These are phyloP conservation scores for Lutjanus erythropterus DNA, from an alignment of 2,113 vertebrate species.

Conservation along the genomic window DNA sequence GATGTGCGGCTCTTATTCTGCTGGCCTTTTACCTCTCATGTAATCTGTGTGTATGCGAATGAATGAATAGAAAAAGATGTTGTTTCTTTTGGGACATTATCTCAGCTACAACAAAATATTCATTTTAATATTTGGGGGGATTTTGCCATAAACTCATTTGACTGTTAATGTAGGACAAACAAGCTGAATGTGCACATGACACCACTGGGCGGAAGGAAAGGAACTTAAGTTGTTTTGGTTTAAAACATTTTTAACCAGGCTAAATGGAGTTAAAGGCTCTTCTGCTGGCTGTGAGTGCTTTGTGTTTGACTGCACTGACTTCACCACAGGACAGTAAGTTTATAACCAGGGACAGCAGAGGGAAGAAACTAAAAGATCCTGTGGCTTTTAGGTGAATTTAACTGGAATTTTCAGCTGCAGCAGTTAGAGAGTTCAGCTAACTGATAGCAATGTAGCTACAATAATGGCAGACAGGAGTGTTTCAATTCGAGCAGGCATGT, in stretches of 20 bases:
- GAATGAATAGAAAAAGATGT: no score
- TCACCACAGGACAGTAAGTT: slow-evolving; percentile 27
- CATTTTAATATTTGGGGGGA: neutral
- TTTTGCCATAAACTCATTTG: neutral
- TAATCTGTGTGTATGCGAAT: slow-evolving; percentile 6
- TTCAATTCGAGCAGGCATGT: no score
- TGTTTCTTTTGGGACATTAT: neutral
- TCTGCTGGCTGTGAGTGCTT: neutral
- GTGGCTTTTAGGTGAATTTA: no score
- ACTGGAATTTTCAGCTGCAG: no score
- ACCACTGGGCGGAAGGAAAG: slow-evolving; percentile 7
- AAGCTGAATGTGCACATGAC: slow-evolving; percentile 6
- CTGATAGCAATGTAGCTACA: no score
- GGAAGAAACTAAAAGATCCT: neutral
- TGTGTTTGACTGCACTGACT: slow-evolving; percentile 3
- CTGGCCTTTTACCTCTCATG: neutral
- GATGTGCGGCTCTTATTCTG: slow-evolving; percentile 1
- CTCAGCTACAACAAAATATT: neutral
- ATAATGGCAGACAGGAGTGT: no score
- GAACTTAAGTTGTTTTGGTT: slow-evolving; percentile 35
- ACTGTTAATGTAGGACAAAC: neutral
- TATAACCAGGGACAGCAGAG: neutral
- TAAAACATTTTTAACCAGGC: rapidly evolving
- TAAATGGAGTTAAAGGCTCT: slow-evolving; percentile 16
- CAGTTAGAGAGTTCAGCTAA: no score